Evolutionary conservation across 2,113 vertebrate species (phyloP), one percentile per base, ranked within the genome.

Genomic region (Illadopsis cleaveri): DNA sequence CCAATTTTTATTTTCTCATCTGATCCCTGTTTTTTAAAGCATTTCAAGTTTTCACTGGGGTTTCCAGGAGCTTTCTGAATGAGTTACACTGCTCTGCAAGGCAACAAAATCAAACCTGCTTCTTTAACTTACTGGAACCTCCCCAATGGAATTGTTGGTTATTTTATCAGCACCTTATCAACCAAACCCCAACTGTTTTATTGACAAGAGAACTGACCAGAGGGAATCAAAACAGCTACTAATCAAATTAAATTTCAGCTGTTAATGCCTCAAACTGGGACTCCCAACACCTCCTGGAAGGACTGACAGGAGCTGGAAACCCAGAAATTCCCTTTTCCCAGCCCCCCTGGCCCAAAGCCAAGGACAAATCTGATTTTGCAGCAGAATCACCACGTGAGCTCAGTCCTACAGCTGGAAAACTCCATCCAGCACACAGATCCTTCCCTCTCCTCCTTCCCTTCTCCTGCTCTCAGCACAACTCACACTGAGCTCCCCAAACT

Each of bases 1-100:
- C 3, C 1, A 23, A 11, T 37, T 42, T 23, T 28, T 14, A 12
- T 33, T 72, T 53, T 16, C 77, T 76, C 15, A 9, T 0, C 0
- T 20, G 51, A 37, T 7, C 38, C 19, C 19, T 6, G 9, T 5
- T 51, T 51, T 51, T 61, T 44, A 38, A 25, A 81, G 30, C 50
- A 61, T 24, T n/a, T 66, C 5, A 44, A 38, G 11, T 24, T 79
- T 75, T 44, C 65, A n/a, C 30, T 11, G 57, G 15, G 20, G 11
- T 16, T 62, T 54, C 11, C 35, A 66, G 77, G 58, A 48, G 5
- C 44, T 66, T 38, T 47, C 30, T 58, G 38, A 45, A 6, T 4
- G 22, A 58, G 15, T 33, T 48, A 15, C 25, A 68, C 15, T 15
- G 25, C 28, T 11, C 35, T 72, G 28, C 12, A n/a, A 47, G 9